phyloP scores from a whole-genome alignment of 37 sponge, comb jelly and placozoan genomes.

The Eunapius fragilis region DNA sequence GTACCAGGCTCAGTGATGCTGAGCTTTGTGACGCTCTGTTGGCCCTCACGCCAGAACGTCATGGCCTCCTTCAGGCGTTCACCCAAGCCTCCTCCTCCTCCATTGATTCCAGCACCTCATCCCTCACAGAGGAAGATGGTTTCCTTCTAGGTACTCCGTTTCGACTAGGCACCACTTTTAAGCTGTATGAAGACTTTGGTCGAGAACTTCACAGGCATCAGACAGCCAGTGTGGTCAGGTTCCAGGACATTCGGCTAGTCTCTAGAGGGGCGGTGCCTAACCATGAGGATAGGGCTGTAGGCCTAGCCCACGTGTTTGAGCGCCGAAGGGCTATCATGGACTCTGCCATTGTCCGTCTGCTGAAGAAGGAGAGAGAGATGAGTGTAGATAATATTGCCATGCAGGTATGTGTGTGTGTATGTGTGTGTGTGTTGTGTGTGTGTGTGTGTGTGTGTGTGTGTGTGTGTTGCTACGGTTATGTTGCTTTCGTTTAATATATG shows the following conservation, averaged over 20 bases:
- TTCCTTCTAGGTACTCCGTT: conserved; percentile 18
- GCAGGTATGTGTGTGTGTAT: conserved; percentile 34
- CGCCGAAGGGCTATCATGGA: conserved; percentile 70
- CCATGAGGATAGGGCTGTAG: conserved; percentile 3
- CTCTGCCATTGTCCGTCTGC: conserved; percentile 50
- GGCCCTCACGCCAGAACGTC: conserved; percentile 34
- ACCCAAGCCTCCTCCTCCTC: neutral
- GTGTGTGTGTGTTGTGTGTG: conserved; percentile 18
- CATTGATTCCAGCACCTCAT: neutral
- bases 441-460: neutral
- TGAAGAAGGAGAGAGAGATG: conserved; percentile 73
- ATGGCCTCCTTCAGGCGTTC: conserved; percentile 6
- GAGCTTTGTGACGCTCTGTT: conserved; percentile 49
- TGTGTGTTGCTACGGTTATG: neutral
- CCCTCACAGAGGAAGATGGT: neutral
- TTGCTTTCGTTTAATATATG: too few species aligned
- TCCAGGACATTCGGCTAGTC: conserved; percentile 10
- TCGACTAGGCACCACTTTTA: conserved; percentile 13
- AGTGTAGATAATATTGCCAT: conserved; percentile 57
- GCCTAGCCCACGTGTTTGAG: conserved; percentile 64
- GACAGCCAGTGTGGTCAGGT: neutral
- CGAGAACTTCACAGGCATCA: neutral
- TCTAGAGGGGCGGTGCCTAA: neutral
- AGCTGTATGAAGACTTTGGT: conserved; percentile 32
- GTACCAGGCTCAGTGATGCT: conserved; percentile 9